phyloP scores from a whole-genome alignment of 2,797 vertebrate species.

The Clarias laeviceps region DNA sequence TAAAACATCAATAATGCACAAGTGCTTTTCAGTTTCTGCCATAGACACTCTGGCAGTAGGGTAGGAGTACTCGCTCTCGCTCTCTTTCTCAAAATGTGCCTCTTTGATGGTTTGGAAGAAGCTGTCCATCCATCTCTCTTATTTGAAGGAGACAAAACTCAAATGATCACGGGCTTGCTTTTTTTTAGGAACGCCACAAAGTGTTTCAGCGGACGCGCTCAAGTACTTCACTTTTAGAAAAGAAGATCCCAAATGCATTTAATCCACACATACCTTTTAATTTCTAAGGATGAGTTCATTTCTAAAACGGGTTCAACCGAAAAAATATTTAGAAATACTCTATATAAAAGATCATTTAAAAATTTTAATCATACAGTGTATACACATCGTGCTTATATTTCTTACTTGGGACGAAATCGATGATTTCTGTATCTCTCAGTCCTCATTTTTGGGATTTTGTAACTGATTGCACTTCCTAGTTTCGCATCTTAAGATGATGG shows the following conservation, averaged over 20 bases:
- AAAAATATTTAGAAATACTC: background rate
- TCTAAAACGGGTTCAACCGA: background rate
- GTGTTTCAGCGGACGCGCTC: conserved; percentile 74
- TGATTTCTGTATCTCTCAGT: background rate
- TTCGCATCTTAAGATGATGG: background rate
- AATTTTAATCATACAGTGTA: background rate
- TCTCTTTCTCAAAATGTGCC: conserved; percentile 45
- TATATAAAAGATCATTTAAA: too few relatives aligned
- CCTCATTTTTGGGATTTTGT: too few relatives aligned
- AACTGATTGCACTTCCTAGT: background rate
- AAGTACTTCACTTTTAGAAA: conserved; percentile 73
- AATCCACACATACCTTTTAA: conserved; percentile 64
- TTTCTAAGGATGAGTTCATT: conserved; percentile 68
- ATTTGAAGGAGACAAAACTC: conserved; percentile 61
- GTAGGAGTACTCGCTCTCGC: conserved; percentile 34
- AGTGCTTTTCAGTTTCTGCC: conserved; percentile 81
- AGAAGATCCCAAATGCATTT: conserved; percentile 68
- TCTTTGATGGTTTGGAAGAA: background rate
- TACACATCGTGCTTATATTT: background rate
- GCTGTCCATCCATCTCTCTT: conserved; percentile 42
- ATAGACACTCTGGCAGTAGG: conserved; percentile 73
- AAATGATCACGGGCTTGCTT: conserved; percentile 62
- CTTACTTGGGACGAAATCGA: background rate
- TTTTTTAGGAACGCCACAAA: conserved; percentile 71
- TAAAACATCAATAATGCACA: conserved; percentile 88